Percentiles rank a stretch among this genome's conserved stretches.
These are phyloP conservation scores for Coregonus suidteri DNA, from an alignment of 2,797 vertebrate genomes.

Conservation along the genomic window DNA sequence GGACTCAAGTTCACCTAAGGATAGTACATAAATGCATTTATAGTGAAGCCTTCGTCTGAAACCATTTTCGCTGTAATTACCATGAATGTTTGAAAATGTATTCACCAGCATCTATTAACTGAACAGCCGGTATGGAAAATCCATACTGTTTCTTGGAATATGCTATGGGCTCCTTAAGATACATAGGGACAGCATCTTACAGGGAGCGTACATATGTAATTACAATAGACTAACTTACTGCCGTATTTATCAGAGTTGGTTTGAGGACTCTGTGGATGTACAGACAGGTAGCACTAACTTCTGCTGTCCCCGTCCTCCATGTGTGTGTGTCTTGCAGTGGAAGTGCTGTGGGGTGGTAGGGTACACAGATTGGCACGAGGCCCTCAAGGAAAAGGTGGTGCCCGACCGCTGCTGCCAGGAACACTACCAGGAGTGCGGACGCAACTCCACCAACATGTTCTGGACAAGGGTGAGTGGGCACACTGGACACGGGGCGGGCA, in stretches of 20 bases:
- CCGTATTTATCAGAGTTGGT: conserved; percentile 25
- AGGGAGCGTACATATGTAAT: not conserved
- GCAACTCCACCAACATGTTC: conserved; percentile 86
- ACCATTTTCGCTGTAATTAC: conserved; percentile 11
- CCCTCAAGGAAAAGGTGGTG: conserved; percentile 89
- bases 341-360: conserved; percentile 94
- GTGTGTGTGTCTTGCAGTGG: conserved; percentile 77
- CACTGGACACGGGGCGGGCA: not conserved
- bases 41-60: not conserved
- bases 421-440: conserved; percentile 94
- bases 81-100: conserved; percentile 33
- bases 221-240: conserved; percentile 32
- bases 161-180: not conserved
- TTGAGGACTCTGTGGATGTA: conserved; percentile 11
- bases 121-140: conserved; percentile 6
- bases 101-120: conserved; percentile 21
- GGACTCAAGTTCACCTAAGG: too few species aligned
- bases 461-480: conserved; percentile 86
- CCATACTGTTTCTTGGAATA: conserved; percentile 20
- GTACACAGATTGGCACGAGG: conserved; percentile 91
- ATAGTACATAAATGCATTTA: conserved; percentile 12
- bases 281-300: conserved; percentile 18
- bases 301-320: conserved; percentile 9
- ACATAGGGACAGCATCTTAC: not conserved
- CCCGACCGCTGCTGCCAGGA: conserved; percentile 97